Percentiles rank a stretch among this genome's conserved stretches.
These are phyloP conservation scores for Mimumesa dahlbomi DNA, from an alignment of 2,888 invertebrate species.

Conservation along the genomic window DNA sequence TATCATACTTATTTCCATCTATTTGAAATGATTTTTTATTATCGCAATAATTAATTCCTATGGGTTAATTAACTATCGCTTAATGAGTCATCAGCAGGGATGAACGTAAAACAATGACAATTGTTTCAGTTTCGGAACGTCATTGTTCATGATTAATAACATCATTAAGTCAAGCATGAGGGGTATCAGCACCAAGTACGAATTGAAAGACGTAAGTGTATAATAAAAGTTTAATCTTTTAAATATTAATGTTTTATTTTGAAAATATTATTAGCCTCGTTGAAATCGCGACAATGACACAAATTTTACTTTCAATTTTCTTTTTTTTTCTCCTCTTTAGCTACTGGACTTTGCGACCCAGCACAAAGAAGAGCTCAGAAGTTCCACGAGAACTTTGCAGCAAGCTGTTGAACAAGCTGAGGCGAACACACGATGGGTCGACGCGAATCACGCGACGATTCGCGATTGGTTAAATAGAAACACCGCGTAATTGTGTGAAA, in stretches of 20 bases:
- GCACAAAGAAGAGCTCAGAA: slow-evolving; percentile 85
- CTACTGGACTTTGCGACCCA: slow-evolving; percentile 86
- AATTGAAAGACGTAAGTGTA: slow-evolving; percentile 86
- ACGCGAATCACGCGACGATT: slow-evolving; percentile 87
- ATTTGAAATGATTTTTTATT: neutral
- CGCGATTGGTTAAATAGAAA: slow-evolving; percentile 85
- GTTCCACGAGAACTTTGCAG: slow-evolving; percentile 85
- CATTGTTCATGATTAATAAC: slow-evolving; percentile 86
- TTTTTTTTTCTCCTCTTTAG: no score
- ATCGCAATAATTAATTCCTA: neutral
- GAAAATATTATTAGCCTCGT: no score
- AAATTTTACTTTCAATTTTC: no score
- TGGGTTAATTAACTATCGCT: no score
- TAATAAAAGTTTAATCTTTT: neutral
- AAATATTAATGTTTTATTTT: no score
- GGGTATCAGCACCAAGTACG: slow-evolving; percentile 88
- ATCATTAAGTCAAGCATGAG: slow-evolving; percentile 88
- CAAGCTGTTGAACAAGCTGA: slow-evolving; percentile 91
- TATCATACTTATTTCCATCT: no score
- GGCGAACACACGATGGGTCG: slow-evolving; percentile 92
- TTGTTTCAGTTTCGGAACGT: slow-evolving; percentile 89
- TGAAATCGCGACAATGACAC: no score
- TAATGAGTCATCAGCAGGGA: no score
- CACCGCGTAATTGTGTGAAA: slow-evolving; percentile 57
- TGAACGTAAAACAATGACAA: no score